Conservation (phyloP, 2,888 invertebrate genomes). For the Hyposoter didymator region DNA sequence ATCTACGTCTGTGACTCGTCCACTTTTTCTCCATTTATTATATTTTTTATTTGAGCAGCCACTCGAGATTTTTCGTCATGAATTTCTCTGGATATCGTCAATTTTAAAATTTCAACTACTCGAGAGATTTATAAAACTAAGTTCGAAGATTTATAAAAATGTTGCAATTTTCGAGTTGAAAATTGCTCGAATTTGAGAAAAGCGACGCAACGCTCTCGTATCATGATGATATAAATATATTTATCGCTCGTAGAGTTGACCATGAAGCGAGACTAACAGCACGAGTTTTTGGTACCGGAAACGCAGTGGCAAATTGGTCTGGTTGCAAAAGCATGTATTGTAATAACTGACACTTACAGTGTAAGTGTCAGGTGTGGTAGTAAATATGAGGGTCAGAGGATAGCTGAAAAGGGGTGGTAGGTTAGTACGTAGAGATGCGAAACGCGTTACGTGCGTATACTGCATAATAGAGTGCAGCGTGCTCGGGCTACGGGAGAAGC, state of each 20-base stretch:
- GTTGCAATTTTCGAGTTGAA: not conserved
- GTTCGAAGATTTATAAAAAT: not conserved
- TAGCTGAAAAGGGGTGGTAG: constrained; percentile 19
- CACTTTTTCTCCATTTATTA: constrained; percentile 44
- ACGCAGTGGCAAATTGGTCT: constrained; percentile 26
- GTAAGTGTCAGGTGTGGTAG: constrained; percentile 50
- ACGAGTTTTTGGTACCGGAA: constrained; percentile 2
- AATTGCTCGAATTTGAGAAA: no score
- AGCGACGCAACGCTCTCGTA: not conserved
- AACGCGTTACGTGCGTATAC: constrained; percentile 72
- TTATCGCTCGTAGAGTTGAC: not conserved
- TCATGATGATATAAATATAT: not conserved
- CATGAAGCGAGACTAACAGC: not conserved
- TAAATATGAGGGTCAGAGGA: constrained; percentile 2
- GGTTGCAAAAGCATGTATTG: constrained; percentile 38
- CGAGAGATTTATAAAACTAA: not conserved
- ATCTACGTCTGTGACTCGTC: constrained; percentile 5
- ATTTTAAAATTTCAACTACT: not conserved
- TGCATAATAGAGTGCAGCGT: constrained; percentile 69
- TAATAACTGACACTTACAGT: constrained; percentile 54
- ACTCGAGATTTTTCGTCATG: not conserved
- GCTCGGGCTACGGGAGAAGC: constrained; percentile 64
- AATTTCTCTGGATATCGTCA: not conserved
- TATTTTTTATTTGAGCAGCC: not conserved
- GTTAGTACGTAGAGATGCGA: constrained; percentile 60